Evolutionary conservation across 1,140 invertebrate genomes (phyloP).

Genomic region (Conus betulinus): DNA sequence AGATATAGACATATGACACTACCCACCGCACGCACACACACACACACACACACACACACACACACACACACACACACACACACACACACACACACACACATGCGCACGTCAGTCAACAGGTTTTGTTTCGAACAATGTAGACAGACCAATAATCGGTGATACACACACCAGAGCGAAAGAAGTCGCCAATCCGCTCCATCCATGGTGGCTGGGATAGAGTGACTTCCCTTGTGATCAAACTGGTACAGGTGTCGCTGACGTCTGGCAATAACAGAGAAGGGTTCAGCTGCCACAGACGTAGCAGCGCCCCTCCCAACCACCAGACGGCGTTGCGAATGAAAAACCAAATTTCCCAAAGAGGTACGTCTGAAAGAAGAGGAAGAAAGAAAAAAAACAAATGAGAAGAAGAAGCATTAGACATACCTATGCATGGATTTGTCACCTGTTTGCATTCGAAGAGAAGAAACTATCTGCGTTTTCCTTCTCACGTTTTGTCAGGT

Average conservation of each 20-base stretch:
- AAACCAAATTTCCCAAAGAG: constrained; percentile 25
- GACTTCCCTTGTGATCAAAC: not conserved
- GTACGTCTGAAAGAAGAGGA: constrained; percentile 30
- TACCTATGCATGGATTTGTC: not conserved
- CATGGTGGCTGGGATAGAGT: constrained; percentile 31
- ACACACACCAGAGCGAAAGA: constrained; percentile 37
- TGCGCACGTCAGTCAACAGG: too few relatives aligned
- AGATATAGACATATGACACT: too few relatives aligned
- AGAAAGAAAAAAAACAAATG: not conserved
- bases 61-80: too few relatives aligned
- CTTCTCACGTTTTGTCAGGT: too few relatives aligned
- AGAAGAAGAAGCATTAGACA: not conserved
- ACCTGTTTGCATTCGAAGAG: too few relatives aligned
- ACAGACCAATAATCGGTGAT: too few relatives aligned
- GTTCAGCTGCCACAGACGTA: constrained; percentile 37
- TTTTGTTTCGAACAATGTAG: too few relatives aligned
- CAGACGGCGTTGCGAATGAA: constrained; percentile 31
- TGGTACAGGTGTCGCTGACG: constrained; percentile 33
- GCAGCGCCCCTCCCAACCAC: constrained; percentile 22
- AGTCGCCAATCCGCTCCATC: constrained; percentile 27
- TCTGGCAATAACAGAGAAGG: constrained; percentile 26
- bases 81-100: too few relatives aligned
- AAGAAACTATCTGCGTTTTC: too few relatives aligned
- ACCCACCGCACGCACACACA: too few relatives aligned
- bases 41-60: too few relatives aligned